A percentile compares a stretch with the other conserved stretches of the same genome.
These are phyloP conservation scores for Ptychobarbus kaznakovi DNA, from an alignment of 2,797 vertebrate species.

Conservation along the genomic window DNA sequence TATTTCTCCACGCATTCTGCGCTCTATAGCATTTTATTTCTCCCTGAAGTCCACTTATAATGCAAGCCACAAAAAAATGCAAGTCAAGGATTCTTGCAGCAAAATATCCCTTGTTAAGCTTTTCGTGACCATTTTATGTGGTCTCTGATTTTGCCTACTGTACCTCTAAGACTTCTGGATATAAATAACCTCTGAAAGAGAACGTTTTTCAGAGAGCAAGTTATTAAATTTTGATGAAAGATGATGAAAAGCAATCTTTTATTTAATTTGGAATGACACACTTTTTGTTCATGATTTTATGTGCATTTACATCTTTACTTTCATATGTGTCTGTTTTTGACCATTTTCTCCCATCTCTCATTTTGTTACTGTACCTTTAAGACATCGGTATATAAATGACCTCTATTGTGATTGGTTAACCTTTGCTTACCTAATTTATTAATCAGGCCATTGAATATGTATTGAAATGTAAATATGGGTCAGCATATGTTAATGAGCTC, in stretches of 20 bases:
- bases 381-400: background rate
- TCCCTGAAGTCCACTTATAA: background rate
- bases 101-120: background rate
- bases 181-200: background rate
- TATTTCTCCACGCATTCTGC: background rate
- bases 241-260: background rate
- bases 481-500: background rate
- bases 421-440: background rate
- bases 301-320: background rate
- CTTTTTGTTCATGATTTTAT: background rate
- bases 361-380: background rate
- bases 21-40: background rate
- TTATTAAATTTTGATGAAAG: background rate
- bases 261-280: background rate
- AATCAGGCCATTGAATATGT: background rate
- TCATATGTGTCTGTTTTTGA: background rate
- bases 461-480: background rate
- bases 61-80: too few species aligned
- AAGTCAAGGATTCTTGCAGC: background rate
- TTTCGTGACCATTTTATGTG: background rate
- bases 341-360: background rate
- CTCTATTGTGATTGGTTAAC: background rate
- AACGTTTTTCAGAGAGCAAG: background rate
- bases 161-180: background rate
- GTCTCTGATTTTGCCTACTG: background rate